A percentile compares a stretch with the other conserved stretches of the same genome.
phyloP scores from a whole-genome alignment of 1,140 invertebrate genomes.

The Reticulitermes speratus region DNA sequence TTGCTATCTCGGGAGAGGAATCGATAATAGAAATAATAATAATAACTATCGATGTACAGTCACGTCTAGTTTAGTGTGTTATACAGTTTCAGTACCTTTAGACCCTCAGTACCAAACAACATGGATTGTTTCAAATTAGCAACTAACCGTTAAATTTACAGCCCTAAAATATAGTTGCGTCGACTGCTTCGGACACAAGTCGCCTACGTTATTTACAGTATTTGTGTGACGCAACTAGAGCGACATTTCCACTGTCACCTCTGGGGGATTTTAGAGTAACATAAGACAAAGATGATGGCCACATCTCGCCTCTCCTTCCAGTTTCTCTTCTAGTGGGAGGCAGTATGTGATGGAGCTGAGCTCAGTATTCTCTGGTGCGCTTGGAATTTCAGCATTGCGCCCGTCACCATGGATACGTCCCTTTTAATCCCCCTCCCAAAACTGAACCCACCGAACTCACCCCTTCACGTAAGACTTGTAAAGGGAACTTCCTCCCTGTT shows the following conservation, averaged over 20 bases:
- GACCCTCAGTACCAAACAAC: too few relatives aligned
- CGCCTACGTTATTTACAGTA: neutral
- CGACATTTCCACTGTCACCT: neutral
- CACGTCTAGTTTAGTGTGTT: too few relatives aligned
- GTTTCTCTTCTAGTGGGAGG: neutral
- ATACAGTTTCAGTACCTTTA: too few relatives aligned
- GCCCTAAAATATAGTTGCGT: too few relatives aligned
- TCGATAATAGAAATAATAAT: too few relatives aligned
- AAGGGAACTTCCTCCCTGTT: neutral
- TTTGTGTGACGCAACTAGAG: neutral
- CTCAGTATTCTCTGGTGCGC: conserved; percentile 1
- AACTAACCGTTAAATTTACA: too few relatives aligned
- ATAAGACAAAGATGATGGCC: neutral
- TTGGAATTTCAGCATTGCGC: conserved; percentile 13
- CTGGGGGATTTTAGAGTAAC: neutral
- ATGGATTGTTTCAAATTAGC: too few relatives aligned
- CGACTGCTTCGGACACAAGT: neutral
- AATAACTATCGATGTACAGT: too few relatives aligned
- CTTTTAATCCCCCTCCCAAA: conserved; percentile 8
- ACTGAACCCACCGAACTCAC: neutral
- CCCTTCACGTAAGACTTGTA: conserved; percentile 10
- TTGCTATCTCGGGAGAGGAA: too few relatives aligned
- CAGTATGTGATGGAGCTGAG: neutral
- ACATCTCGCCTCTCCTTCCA: neutral
- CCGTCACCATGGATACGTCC: conserved; percentile 1